Evolutionary conservation across 2,888 invertebrate genomes (phyloP).

Genomic region (Brachypterus glaber): DNA sequence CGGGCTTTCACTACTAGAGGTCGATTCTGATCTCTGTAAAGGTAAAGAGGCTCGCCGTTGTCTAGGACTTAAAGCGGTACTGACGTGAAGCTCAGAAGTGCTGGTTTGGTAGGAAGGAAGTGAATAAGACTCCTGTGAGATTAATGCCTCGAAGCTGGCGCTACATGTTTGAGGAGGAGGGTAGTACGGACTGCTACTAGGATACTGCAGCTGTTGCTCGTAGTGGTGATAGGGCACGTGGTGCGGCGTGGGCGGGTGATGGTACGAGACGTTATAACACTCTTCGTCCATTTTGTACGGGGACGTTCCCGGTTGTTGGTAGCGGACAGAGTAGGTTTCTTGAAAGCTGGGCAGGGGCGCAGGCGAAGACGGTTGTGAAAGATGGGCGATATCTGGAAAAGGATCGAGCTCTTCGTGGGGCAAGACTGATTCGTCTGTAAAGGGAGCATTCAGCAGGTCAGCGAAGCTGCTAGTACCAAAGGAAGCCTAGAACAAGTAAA

Average conservation of each 20-base stretch:
- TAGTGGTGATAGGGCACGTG: constrained; percentile 51
- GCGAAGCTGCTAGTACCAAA: constrained; percentile 70
- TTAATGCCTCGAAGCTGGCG: constrained; percentile 42
- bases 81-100: constrained; percentile 56
- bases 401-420: constrained; percentile 63
- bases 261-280: constrained; percentile 58
- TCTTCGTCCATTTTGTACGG: constrained; percentile 78
- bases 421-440: constrained; percentile 58
- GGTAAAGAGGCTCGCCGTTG: constrained; percentile 68
- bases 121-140: constrained; percentile 58
- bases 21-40: constrained; percentile 71
- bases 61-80: constrained; percentile 53
- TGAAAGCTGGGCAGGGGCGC: constrained; percentile 75
- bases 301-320: constrained; percentile 40
- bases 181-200: constrained; percentile 44
- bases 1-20: constrained; percentile 64
- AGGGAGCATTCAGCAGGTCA: constrained; percentile 66
- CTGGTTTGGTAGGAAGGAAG: constrained; percentile 58
- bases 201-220: constrained; percentile 48
- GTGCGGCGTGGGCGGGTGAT: constrained; percentile 40
- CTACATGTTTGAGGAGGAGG: constrained; percentile 52
- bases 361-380: constrained; percentile 36
- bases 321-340: constrained; percentile 76
- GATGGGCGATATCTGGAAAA: constrained; percentile 56
- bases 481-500: constrained; percentile 50